Evolutionary conservation across 2,113 vertebrate species (phyloP).

Genomic region (Centropus bengalensis): DNA sequence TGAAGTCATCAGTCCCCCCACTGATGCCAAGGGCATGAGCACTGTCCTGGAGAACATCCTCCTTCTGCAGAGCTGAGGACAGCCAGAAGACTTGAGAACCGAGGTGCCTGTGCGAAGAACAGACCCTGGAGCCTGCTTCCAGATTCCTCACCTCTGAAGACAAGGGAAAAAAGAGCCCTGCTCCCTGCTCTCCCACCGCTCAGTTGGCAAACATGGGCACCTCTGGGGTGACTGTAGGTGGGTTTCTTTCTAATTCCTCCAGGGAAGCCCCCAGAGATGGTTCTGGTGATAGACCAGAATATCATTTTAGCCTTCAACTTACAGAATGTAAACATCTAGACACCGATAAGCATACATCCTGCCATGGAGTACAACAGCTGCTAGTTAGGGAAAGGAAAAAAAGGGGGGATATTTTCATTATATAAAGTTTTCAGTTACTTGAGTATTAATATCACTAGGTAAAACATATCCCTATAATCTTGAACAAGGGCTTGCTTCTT

Average conservation of each 20-base stretch:
- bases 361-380: not conserved
- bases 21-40: not conserved
- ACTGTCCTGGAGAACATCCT: not conserved
- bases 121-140: not conserved
- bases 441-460: not conserved
- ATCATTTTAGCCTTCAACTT: not conserved
- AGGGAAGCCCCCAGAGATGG: not conserved
- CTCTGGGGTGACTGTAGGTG: not conserved
- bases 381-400: not conserved
- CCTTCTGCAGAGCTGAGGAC: not conserved
- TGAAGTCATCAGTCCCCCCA: accelerated
- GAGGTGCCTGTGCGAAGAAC: not conserved
- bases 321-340: not conserved
- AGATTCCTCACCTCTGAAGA: not conserved
- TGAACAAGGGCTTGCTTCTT: constrained; percentile 16
- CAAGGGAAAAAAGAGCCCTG: not conserved
- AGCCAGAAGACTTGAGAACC: not conserved
- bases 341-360: not conserved
- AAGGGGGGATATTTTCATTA: not conserved
- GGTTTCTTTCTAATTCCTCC: not conserved
- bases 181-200: not conserved
- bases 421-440: not conserved
- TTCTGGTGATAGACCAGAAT: not conserved
- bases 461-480: not conserved
- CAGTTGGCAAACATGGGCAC: accelerated